Percentiles rank a stretch among this genome's conserved stretches.
phyloP scores from a whole-genome alignment of 2,113 vertebrate species.

The Nothobranchius kuhntae region DNA sequence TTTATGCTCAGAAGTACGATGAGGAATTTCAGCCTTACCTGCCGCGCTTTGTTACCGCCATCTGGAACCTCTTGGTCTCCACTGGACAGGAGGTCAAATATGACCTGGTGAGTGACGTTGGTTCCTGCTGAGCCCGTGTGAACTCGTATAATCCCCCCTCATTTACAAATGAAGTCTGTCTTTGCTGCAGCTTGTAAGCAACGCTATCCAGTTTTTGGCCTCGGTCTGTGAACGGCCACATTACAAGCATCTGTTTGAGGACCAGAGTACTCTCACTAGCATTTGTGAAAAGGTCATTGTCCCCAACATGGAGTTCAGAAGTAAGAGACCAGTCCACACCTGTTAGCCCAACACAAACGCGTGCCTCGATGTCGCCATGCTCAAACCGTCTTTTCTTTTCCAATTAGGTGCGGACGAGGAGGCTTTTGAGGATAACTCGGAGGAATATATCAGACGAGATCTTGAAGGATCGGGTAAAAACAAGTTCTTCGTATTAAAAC shows the following conservation, averaged over 20 bases:
- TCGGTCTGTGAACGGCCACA: conserved; percentile 97
- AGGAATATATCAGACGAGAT: conserved; percentile 97
- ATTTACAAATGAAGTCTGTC: not conserved
- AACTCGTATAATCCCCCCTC: not conserved
- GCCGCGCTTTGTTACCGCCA: conserved; percentile 95
- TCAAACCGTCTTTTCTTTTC: conserved; percentile 14
- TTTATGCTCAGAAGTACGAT: conserved; percentile 98
- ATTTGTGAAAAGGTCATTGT: conserved; percentile 99
- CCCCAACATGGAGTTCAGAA: conserved; percentile 99
- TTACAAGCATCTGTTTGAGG: conserved; percentile 98
- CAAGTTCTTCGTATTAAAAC: not conserved
- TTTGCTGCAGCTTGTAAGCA: conserved; percentile 90
- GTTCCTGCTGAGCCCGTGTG: not conserved
- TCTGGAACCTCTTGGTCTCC: conserved; percentile 97
- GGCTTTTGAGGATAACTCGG: conserved; percentile 99
- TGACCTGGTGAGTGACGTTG: conserved; percentile 87
- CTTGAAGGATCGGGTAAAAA: conserved; percentile 95
- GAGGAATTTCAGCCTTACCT: conserved; percentile 97
- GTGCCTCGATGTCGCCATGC: conserved; percentile 3
- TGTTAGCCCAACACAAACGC: not conserved
- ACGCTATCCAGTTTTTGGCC: conserved; percentile 97
- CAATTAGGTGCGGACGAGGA: conserved; percentile 94
- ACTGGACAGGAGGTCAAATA: conserved; percentile 98
- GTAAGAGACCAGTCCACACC: conserved; percentile 72
- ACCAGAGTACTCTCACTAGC: conserved; percentile 95